Evolutionary conservation across 2,888 invertebrate species (phyloP).

Genomic region (Hypselothyrea guttata): DNA sequence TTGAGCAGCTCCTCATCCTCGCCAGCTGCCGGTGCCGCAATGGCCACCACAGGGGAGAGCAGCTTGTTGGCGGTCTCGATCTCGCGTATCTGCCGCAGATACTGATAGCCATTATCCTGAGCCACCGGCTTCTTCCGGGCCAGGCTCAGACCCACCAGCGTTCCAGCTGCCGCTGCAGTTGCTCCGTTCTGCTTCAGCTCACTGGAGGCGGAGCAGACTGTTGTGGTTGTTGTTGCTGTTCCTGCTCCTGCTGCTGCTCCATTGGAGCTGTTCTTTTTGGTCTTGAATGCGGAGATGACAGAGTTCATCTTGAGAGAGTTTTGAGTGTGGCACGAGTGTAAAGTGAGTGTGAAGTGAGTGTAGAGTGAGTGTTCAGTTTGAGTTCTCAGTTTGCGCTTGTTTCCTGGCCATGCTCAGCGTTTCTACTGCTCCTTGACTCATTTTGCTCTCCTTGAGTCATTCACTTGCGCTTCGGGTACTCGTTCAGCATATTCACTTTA

Average conservation of each 20-base stretch:
- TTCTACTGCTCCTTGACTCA: constrained; percentile 13
- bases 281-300: constrained; percentile 82
- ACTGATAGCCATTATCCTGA: constrained; percentile 82
- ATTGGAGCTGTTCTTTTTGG: constrained; percentile 71
- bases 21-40: constrained; percentile 30
- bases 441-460: constrained; percentile 31
- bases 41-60: constrained; percentile 77
- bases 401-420: constrained; percentile 8
- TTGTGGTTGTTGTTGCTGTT: constrained; percentile 9
- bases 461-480: constrained; percentile 5
- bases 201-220: neutral
- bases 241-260: constrained; percentile 26
- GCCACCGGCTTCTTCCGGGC: constrained; percentile 69
- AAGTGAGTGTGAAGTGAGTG: constrained; percentile 5
- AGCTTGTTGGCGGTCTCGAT: constrained; percentile 81
- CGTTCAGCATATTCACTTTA: constrained; percentile 15
- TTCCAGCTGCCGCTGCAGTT: neutral
- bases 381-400: constrained; percentile 4
- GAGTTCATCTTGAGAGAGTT: constrained; percentile 80
- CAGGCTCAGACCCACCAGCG: constrained; percentile 41
- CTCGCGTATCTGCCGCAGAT: constrained; percentile 82
- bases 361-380: neutral
- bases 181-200: constrained; percentile 36
- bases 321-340: constrained; percentile 7
- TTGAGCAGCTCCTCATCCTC: constrained; percentile 44